Evolutionary conservation across 2,113 vertebrate species (phyloP).

Genomic region (Coreoperca whiteheadi): DNA sequence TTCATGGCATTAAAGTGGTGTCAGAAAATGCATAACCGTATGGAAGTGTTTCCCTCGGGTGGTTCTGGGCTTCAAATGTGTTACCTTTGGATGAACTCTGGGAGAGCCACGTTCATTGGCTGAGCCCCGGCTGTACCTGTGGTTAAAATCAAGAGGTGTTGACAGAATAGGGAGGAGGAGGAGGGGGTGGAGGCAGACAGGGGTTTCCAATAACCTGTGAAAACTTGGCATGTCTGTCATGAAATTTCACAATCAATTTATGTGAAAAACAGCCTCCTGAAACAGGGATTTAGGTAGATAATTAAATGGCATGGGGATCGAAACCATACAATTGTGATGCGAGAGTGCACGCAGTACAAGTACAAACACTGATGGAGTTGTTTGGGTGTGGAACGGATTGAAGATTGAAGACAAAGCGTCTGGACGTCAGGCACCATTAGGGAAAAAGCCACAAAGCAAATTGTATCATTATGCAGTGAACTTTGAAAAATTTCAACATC

Average conservation of each 20-base stretch:
- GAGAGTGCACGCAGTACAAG: conserved; percentile 22
- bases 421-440: conserved; percentile 72
- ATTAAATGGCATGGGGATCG: conserved; percentile 48
- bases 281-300: conserved; percentile 56
- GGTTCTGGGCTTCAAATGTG: conserved; percentile 73
- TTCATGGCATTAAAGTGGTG: conserved; percentile 58
- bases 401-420: conserved; percentile 72
- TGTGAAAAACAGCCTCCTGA: conserved; percentile 51
- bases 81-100: conserved; percentile 82
- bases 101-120: conserved; percentile 66
- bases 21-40: conserved; percentile 58
- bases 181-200: conserved; percentile 38
- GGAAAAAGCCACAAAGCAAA: conserved; percentile 68
- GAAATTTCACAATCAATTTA: conserved; percentile 62
- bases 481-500: conserved; percentile 71
- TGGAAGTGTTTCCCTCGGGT: conserved; percentile 60
- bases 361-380: conserved; percentile 57
- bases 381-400: conserved; percentile 65
- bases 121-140: conserved; percentile 72
- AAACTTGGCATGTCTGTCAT: conserved; percentile 63
- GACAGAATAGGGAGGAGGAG: conserved; percentile 66
- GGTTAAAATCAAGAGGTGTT: conserved; percentile 76
- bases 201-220: conserved; percentile 59
- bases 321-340: conserved; percentile 56
- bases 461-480: conserved; percentile 69